phyloP scores from a whole-genome alignment of 2,797 vertebrate genomes.

The Falco naumanni region DNA sequence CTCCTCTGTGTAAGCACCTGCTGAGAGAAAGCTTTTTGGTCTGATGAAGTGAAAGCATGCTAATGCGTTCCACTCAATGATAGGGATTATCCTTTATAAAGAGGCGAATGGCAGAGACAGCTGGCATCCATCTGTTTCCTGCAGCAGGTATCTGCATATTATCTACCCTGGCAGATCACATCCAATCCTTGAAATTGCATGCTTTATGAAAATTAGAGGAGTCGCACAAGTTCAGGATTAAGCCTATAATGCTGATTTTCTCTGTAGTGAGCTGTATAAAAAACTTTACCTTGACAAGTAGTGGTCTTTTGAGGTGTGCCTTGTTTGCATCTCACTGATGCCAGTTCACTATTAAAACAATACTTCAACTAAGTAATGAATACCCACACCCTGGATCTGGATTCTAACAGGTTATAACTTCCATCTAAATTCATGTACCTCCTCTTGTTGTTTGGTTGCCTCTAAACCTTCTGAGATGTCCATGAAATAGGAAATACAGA shows the following conservation, averaged over 20 bases:
- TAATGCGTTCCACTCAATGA: slow-evolving; percentile 29
- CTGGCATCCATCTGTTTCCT: slow-evolving; percentile 43
- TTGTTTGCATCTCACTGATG: neutral
- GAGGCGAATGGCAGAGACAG: neutral
- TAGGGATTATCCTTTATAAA: slow-evolving; percentile 34
- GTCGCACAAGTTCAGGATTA: neutral
- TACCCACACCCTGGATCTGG: neutral
- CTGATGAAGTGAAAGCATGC: slow-evolving; percentile 29
- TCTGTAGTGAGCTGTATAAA: neutral
- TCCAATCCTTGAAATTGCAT: neutral
- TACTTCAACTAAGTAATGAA: neutral
- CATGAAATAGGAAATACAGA: neutral
- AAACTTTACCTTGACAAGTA: neutral
- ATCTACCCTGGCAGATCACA: slow-evolving; percentile 6
- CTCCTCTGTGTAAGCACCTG: neutral
- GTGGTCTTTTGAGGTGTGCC: neutral
- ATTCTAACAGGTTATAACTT: neutral
- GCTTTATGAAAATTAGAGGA: neutral
- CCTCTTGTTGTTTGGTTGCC: neutral
- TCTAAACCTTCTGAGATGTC: neutral
- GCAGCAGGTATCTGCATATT: slow-evolving; percentile 26
- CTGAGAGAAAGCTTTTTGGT: slow-evolving; percentile 9
- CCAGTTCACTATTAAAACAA: neutral
- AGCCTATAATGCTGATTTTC: neutral
- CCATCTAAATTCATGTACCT: neutral